Evolutionary conservation across 2,888 invertebrate genomes (phyloP), one percentile per base, ranked within the genome.

Genomic region (Pocota personata): DNA sequence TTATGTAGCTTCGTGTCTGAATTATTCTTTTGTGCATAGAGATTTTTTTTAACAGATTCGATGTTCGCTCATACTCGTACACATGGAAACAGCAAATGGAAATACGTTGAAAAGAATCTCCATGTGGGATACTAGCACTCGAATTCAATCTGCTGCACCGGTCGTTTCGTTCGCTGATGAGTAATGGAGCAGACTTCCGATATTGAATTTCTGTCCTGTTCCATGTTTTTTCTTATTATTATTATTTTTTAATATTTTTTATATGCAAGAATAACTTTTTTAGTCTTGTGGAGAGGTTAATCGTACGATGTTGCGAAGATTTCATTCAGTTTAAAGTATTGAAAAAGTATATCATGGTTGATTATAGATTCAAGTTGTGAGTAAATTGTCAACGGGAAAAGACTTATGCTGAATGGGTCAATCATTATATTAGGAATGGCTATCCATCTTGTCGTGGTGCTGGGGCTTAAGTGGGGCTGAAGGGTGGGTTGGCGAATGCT

Each of bases 181-280:
- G 72, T 82, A 77, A 82, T 83, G 72, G 78, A 62, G 83, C 83
- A 60, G n/a, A 83, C 46, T 67, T 83, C 62, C 73, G 78, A 62
- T 78, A 78, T 83, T 83, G 78, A 73, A 78, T 72, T 83, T 83
- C 14, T 37, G 46, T 60, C 19, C 43, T 60, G 48, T 40, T 24
- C 12, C 30, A 40, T 62, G 40, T 57, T 24, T 21, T 46, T 21
- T 7, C 66, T 35, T 24, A 24, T 50, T 4, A 12, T 32, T 46
- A 14, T 57, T 14, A 12, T 24, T 57, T 50, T 19, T 32, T 8
- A 19, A 19, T 46, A 10, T 19, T 48, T 48, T 48, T 21, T 24
- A 48, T 48, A 24, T 24, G 21, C 21, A 58, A 43, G 16, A 16
- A 27, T 16, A 60, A 10, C n/a, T 60, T 40, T 52, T 43, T 16